Conservation (phyloP, 2,113 vertebrate species). For the Periophthalmus modestus region DNA sequence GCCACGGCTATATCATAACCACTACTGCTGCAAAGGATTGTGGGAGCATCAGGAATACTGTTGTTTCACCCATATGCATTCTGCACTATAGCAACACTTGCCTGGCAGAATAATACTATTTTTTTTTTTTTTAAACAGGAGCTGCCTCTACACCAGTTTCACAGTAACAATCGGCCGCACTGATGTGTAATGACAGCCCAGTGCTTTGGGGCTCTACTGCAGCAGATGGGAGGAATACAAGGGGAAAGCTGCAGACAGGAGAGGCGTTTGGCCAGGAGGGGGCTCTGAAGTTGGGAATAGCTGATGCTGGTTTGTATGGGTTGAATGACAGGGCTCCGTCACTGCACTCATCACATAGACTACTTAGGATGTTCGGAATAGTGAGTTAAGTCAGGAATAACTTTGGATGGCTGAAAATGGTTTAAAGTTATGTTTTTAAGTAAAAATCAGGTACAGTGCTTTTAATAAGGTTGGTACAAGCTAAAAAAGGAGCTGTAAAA, state of each 20-base stretch:
- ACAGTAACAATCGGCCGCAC: slow-evolving; percentile 48
- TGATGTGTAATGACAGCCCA: slow-evolving; percentile 59
- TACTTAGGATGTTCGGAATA: too few relatives aligned
- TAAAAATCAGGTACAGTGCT: too few relatives aligned
- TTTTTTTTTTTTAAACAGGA: slow-evolving; percentile 9
- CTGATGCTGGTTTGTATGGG: slow-evolving; percentile 15
- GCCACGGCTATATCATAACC: neutral
- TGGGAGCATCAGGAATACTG: neutral
- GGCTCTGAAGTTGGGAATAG: slow-evolving; percentile 74
- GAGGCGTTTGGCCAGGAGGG: slow-evolving; percentile 71
- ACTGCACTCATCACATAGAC: neutral
- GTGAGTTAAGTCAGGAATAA: too few relatives aligned
- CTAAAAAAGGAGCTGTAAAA: too few relatives aligned
- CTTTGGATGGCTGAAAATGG: too few relatives aligned
- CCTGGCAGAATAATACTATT: slow-evolving; percentile 14
- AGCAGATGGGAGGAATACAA: slow-evolving; percentile 44
- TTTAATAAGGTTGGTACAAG: too few relatives aligned
- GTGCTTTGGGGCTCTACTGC: slow-evolving; percentile 18
- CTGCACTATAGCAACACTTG: neutral
- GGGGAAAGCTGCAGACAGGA: slow-evolving; percentile 13
- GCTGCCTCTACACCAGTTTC: slow-evolving; percentile 28
- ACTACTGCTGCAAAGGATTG: neutral
- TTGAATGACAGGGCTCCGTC: slow-evolving; percentile 30
- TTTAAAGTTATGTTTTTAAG: too few relatives aligned
- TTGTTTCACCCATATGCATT: neutral